Evolutionary conservation across 2,888 invertebrate species (phyloP).

Genomic region (Dynastes tityus): DNA sequence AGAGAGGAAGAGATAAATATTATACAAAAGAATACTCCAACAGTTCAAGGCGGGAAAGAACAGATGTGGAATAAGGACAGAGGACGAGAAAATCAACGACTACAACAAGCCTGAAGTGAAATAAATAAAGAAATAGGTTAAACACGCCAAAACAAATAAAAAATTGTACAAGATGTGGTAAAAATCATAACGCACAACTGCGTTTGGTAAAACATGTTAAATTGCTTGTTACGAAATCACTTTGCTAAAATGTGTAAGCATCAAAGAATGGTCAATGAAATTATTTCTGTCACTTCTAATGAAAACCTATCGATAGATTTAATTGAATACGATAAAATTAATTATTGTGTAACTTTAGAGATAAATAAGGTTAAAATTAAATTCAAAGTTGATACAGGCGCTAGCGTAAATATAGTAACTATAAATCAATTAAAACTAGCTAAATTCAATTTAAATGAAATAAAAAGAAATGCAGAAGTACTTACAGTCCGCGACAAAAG

Average conservation of each 20-base stretch:
- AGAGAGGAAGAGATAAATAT: too few species aligned
- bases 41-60: too few species aligned
- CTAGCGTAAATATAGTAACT: slow-evolving; percentile 52
- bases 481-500: neutral
- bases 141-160: neutral
- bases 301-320: slow-evolving; percentile 6
- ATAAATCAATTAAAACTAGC: slow-evolving; percentile 30
- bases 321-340: slow-evolving; percentile 29
- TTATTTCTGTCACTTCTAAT: neutral
- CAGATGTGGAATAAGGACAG: too few species aligned
- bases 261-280: slow-evolving; percentile 8
- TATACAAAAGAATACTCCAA: too few species aligned
- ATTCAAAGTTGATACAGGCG: slow-evolving; percentile 51
- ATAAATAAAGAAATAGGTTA: too few species aligned
- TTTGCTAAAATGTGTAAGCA: slow-evolving; percentile 32
- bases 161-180: slow-evolving; percentile 44
- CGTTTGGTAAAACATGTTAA: too few species aligned
- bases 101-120: too few species aligned
- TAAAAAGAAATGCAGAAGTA: slow-evolving; percentile 50
- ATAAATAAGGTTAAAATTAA: slow-evolving; percentile 43
- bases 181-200: slow-evolving; percentile 29
- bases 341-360: slow-evolving; percentile 27
- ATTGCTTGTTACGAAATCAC: slow-evolving; percentile 37
- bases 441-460: slow-evolving; percentile 41
- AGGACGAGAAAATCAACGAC: too few species aligned